These are phyloP conservation scores for Diploptera punctata DNA, from an alignment of 2,888 invertebrate species.

Conservation along the genomic window DNA sequence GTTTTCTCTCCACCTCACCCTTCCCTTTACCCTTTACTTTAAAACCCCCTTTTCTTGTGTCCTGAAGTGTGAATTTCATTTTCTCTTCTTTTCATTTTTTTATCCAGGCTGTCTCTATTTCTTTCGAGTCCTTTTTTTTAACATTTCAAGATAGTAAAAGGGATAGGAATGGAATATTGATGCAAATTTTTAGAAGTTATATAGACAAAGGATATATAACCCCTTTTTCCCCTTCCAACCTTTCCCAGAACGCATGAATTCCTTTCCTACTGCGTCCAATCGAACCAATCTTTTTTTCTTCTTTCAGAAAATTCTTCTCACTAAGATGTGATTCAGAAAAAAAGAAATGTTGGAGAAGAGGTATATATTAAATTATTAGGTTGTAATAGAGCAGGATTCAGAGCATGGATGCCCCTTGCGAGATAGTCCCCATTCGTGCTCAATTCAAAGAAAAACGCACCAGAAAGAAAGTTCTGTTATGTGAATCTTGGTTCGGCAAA, in stretches of 20 bases:
- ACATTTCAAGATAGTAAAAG: not conserved
- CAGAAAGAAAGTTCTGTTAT: no score
- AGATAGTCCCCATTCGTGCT: not conserved
- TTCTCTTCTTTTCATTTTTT: not conserved
- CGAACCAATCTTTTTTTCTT: not conserved
- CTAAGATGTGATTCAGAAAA: not conserved
- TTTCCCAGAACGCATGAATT: not conserved
- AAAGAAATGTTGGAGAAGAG: no score
- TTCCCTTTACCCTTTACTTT: not conserved
- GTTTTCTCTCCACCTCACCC: not conserved
- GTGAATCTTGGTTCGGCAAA: not conserved
- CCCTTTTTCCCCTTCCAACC: no score
- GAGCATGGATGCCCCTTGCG: not conserved
- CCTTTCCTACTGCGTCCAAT: not conserved
- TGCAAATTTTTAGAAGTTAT: not conserved
- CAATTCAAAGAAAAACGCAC: no score
- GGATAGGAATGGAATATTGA: not conserved
- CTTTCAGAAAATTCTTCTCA: not conserved
- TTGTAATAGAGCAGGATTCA: not conserved
- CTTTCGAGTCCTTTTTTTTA: not conserved
- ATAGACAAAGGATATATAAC: not conserved
- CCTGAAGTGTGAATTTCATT: constrained; percentile 24
- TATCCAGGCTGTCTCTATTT: not conserved
- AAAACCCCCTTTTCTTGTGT: not conserved
- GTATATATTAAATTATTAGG: not conserved